Base-by-base conservation (phyloP, 2,113 vertebrate genomes). In the Semicossyphus pulcher region DNA sequence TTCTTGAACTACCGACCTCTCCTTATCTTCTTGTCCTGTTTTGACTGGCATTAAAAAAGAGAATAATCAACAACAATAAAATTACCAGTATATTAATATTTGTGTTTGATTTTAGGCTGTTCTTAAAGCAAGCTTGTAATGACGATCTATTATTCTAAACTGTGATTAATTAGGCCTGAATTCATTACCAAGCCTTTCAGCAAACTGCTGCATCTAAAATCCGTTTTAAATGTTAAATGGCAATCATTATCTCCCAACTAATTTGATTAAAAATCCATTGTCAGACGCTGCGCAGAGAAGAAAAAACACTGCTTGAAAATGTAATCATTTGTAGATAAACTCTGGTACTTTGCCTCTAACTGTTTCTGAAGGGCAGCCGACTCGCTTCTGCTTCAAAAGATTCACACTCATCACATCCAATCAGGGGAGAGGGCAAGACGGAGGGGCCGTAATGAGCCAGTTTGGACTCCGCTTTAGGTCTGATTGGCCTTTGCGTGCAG, bases 231-330 rank as follows among this genome's bases (percentile, higher is more conserved):
- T 54, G 37, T 18, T 20, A 79, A 74, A 59, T 2, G 1, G 34
- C 6, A 7, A 66, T 80, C 29, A 37, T 69, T 66, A 60, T 72
- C 64, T 44, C 48, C 31, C 39, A 31, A 47, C n/a, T 6, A 60
- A 78, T 80, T 66, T 73, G 18, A 78, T 76, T 75, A 75, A 49
- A 26, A 84, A 78, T 78, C 59, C 72, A 72, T 49, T 32, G 71
- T 76, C 18, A 39, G 48, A 61, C 39, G 6, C 37, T 14, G 5
- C 23, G 11, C 3, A 1, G 6, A n/a, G 39, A 16, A 7, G 5
- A 31, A 52, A 36, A 60, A 11, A 37, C 4, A n/a, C 7, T 2
- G 10, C 54, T 37, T 21, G 31, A 23, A 65, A 67, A 77, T 60
- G 6, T 3, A 36, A 72, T 69, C 20, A 9, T 82, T 45, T 74